Evolutionary conservation across 2,888 invertebrate species (phyloP).

Genomic region (Scaptomyza parva): DNA sequence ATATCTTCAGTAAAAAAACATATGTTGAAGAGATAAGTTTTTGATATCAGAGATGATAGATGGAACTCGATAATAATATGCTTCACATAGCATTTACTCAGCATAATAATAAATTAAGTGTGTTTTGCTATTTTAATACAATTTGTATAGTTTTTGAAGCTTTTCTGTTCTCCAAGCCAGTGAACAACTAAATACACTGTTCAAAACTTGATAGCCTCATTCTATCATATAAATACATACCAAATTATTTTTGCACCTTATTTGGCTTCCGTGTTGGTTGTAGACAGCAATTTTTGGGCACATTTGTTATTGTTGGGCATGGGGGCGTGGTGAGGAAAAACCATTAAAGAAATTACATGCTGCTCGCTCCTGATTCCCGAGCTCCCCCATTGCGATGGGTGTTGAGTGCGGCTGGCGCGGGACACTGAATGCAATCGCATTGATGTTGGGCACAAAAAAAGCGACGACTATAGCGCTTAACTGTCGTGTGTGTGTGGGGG

Average conservation of each 20-base stretch:
- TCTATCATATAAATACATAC: conserved; percentile 14
- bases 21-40: no score
- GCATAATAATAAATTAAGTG: background rate
- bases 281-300: conserved; percentile 52
- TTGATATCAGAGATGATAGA: no score
- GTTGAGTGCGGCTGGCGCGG: conserved; percentile 30
- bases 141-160: background rate
- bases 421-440: conserved; percentile 72
- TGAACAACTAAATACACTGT: background rate
- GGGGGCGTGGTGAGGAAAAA: conserved; percentile 59
- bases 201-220: conserved; percentile 10
- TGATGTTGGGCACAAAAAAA: conserved; percentile 65
- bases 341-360: conserved; percentile 83
- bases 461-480: conserved; percentile 73
- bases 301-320: conserved; percentile 25
- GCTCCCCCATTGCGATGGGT: conserved; percentile 32
- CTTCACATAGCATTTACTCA: no score
- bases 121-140: background rate
- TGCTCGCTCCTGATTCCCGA: conserved; percentile 43
- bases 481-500: conserved; percentile 46
- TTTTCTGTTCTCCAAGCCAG: background rate
- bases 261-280: conserved; percentile 60
- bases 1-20: no score
- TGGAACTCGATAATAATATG: no score
- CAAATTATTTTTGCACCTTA: conserved; percentile 60